A percentile compares a stretch with the other conserved stretches of the same genome.
These are phyloP conservation scores for Loriculus beryllinus DNA, from an alignment of 2,797 vertebrate species.

Conservation along the genomic window DNA sequence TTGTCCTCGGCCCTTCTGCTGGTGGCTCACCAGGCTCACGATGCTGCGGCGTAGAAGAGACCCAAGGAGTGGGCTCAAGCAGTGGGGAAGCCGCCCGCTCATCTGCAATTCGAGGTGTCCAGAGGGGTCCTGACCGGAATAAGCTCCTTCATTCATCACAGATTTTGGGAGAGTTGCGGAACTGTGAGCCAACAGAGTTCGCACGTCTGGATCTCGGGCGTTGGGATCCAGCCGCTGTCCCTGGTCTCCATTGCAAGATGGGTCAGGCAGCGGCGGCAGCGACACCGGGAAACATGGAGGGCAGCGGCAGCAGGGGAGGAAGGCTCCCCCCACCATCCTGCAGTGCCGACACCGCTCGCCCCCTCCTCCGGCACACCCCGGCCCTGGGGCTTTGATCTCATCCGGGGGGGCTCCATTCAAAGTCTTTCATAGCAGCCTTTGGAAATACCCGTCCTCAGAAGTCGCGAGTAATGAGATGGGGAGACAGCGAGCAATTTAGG, in stretches of 20 bases:
- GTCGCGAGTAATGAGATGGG: slow-evolving; percentile 85
- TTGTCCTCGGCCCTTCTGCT: slow-evolving; percentile 40
- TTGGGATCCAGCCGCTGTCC: neutral
- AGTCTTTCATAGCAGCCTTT: slow-evolving; percentile 79
- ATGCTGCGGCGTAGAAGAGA: neutral
- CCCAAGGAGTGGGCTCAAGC: neutral
- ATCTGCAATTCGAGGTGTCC: neutral
- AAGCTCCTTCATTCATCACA: neutral
- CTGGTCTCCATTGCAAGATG: slow-evolving; percentile 61
- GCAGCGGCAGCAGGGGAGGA: slow-evolving; percentile 50
- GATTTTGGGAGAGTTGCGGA: slow-evolving; percentile 11
- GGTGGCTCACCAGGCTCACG: neutral
- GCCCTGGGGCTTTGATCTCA: slow-evolving; percentile 79
- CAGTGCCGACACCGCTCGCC: slow-evolving; percentile 72
- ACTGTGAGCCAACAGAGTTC: neutral
- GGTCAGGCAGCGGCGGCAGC: slow-evolving; percentile 45
- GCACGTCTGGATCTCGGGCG: neutral
- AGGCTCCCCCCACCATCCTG: slow-evolving; percentile 76
- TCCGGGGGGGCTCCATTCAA: slow-evolving; percentile 79
- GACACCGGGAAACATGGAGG: slow-evolving; percentile 58
- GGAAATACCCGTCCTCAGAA: slow-evolving; percentile 81
- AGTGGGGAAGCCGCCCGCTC: neutral
- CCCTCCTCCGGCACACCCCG: slow-evolving; percentile 63
- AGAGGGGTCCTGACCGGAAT: neutral
- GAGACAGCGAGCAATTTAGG: slow-evolving; percentile 79